These are phyloP conservation scores for Epistrophella euchroma DNA, from an alignment of 2,888 invertebrate species.

Conservation along the genomic window DNA sequence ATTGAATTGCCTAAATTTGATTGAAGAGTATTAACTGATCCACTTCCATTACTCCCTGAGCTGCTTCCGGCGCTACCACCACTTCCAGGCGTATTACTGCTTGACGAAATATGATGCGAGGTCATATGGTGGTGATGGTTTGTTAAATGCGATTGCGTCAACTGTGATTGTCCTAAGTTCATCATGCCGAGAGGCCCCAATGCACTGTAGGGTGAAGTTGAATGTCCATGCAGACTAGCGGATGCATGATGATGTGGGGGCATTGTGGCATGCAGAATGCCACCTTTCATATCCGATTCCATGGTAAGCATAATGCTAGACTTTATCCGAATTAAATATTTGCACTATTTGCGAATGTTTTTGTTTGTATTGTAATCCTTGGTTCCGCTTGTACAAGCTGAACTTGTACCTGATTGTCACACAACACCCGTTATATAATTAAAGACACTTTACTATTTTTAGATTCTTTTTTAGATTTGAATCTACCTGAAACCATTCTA, in stretches of 20 bases:
- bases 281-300: conserved; percentile 96
- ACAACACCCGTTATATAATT: conserved; percentile 50
- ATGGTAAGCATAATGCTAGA: conserved; percentile 92
- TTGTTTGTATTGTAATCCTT: conserved; percentile 33
- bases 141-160: conserved; percentile 86
- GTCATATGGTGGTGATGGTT: conserved; percentile 86
- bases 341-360: conserved; percentile 28
- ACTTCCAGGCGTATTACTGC: conserved; percentile 79
- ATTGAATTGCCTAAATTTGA: conserved; percentile 82
- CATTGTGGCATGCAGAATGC: conserved; percentile 93
- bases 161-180: conserved; percentile 87
- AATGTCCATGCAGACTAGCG: conserved; percentile 86
- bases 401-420: conserved; percentile 61
- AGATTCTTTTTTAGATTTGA: conserved; percentile 62
- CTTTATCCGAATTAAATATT: conserved; percentile 50
- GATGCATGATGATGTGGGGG: conserved; percentile 93
- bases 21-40: conserved; percentile 82
- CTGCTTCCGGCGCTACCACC: conserved; percentile 74
- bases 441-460: conserved; percentile 53
- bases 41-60: conserved; percentile 77
- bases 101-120: conserved; percentile 80
- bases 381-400: conserved; percentile 40
- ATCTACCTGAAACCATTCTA: conserved; percentile 62
- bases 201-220: conserved; percentile 87
- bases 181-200: conserved; percentile 90